Conservation (phyloP, 2,888 invertebrate genomes). For the Digitonthophagus gazella region DNA sequence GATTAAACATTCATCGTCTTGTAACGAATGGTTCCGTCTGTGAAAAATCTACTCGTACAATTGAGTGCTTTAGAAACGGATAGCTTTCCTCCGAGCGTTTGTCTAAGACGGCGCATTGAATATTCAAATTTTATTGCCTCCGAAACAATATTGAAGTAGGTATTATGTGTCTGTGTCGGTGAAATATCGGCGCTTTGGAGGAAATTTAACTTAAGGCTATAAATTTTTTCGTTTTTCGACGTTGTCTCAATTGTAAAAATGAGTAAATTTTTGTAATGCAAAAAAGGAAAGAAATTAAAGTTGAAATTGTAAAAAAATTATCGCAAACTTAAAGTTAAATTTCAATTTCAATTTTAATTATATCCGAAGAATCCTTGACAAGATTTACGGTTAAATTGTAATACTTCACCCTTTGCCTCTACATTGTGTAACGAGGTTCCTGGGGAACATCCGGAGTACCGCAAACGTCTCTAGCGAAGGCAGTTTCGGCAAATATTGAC, state of each 20-base stretch:
- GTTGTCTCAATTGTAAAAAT: neutral
- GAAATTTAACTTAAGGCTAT: neutral
- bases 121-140: neutral
- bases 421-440: neutral
- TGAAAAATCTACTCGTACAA: neutral
- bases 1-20: neutral
- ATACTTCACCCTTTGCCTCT: neutral
- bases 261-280: neutral
- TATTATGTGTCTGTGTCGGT: neutral
- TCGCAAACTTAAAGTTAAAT: no score
- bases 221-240: neutral
- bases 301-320: no score
- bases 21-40: neutral
- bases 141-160: neutral
- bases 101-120: neutral
- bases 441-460: neutral
- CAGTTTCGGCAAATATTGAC: neutral
- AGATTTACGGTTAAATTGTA: neutral
- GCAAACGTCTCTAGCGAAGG: neutral
- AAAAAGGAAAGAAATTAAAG: neutral
- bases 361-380: neutral
- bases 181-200: neutral
- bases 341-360: neutral
- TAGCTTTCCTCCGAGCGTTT: neutral
- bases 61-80: neutral